phyloP scores from a whole-genome alignment of 2,888 invertebrate genomes.

The Anoplius nigerrimus region DNA sequence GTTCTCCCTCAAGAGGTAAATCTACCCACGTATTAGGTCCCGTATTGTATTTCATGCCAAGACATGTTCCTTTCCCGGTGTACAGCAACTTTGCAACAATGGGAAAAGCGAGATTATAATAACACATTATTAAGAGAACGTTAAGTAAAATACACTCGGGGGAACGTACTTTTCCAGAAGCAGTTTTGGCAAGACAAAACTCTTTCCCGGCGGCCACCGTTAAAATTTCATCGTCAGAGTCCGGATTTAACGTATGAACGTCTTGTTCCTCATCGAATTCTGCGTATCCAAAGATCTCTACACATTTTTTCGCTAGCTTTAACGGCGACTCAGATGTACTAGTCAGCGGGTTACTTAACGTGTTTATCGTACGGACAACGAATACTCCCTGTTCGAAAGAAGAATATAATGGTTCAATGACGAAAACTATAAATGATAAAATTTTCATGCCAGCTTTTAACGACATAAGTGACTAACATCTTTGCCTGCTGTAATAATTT shows the following conservation, averaged over 20 bases:
- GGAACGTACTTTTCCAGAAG: constrained; percentile 85
- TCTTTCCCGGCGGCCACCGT: constrained; percentile 91
- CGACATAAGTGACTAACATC: constrained; percentile 78
- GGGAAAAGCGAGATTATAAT: constrained; percentile 24
- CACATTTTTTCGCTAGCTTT: constrained; percentile 86
- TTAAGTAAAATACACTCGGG: not conserved
- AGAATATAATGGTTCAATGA: not conserved
- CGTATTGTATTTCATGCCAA: constrained; percentile 86
- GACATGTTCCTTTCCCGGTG: constrained; percentile 89
- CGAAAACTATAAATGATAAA: not conserved
- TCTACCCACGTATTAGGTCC: constrained; percentile 80
- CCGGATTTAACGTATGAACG: constrained; percentile 75
- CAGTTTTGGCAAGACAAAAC: constrained; percentile 89
- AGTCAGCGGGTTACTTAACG: constrained; percentile 78
- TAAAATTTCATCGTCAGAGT: constrained; percentile 86
- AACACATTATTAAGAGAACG: not conserved
- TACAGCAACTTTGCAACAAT: constrained; percentile 81
- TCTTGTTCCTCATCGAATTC: constrained; percentile 82
- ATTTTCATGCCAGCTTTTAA: not conserved
- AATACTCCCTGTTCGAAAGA: constrained; percentile 82
- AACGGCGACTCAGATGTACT: constrained; percentile 80
- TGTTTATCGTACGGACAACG: constrained; percentile 85
- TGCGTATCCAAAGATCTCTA: constrained; percentile 85
- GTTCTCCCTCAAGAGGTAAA: constrained; percentile 83
- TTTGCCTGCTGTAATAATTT: constrained; percentile 86